Evolutionary conservation across 2,888 invertebrate genomes (phyloP), one percentile per base, ranked within the genome.

Genomic region (Coenonympha arcania): DNA sequence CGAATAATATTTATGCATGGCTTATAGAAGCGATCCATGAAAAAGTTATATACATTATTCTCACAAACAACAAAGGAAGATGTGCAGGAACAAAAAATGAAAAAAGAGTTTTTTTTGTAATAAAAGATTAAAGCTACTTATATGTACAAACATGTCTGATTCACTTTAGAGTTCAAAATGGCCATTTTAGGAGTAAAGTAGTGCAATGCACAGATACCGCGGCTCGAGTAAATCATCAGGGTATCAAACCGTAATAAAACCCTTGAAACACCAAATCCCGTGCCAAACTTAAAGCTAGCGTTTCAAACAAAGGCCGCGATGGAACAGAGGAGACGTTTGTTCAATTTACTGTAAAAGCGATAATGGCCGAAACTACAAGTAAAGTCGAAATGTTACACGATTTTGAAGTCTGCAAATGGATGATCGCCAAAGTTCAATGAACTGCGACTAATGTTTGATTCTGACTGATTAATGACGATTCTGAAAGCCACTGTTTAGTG

Each of bases 281-380:
- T 39, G 26, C 39, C 16, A 45, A 44, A 44, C 43, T 50, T 18
- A 24, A 39, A 41, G 41, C 30, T 19, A 28, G 28, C 18, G 19
- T 39, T 39, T 19, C 41, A 41, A 13, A 41, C 41, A 30, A 41
- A 41, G 30, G 19, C 41, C 4, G 6, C 40, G 24, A 41, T 34
- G 28, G 48, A 50, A 31, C n/a, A n/a, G n/a, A n/a, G n/a, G 43
- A 50, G 44, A 47, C 44, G 34, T 51, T 45, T 47, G 50, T 50
- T 47, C 43, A 54, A 50, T 54, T 50, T 48, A 50, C 34, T 41
- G 54, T 48, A 37, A 51, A 37, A 39, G 34, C 51, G 54, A 54
- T 54, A 54, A 54, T 48, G 40, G 47, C 22, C 16, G 42, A 19
- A 50, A 53, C 33, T 50, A 40, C 22, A 24, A 24, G 15, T 39